Evolutionary conservation across 2,113 vertebrate species (phyloP).

Genomic region (Dicerorhinus sumatrensis): DNA sequence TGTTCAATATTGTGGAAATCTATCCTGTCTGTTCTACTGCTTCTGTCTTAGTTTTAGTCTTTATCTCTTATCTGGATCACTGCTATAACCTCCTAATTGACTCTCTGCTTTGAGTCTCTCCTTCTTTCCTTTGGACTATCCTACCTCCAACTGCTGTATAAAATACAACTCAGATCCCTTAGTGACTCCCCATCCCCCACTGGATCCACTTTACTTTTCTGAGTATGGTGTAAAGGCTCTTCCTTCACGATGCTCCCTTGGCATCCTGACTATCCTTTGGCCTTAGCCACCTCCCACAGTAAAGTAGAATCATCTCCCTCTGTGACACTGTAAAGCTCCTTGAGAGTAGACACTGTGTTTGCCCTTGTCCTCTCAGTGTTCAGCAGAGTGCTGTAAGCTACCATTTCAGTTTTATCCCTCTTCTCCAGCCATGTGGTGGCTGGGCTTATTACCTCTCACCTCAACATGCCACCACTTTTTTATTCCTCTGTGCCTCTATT

Average conservation of each 20-base stretch:
- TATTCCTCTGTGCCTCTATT: background rate
- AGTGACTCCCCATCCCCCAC: background rate
- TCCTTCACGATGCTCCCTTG: background rate
- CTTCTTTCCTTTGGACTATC: background rate
- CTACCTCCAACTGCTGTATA: background rate
- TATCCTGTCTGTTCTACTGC: background rate
- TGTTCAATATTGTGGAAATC: background rate
- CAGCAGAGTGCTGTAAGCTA: background rate
- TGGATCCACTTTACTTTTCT: slow-evolving; percentile 10
- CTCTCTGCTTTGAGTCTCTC: background rate
- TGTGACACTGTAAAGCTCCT: background rate
- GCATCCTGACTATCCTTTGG: background rate
- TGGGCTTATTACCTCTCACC: slow-evolving; percentile 5
- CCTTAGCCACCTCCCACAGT: background rate
- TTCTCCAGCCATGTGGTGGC: background rate
- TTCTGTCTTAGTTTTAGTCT: slow-evolving; percentile 45
- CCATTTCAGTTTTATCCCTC: background rate
- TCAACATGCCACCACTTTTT: background rate
- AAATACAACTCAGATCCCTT: slow-evolving; percentile 24
- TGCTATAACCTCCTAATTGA: background rate
- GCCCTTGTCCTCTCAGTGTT: background rate
- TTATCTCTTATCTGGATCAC: slow-evolving; percentile 29
- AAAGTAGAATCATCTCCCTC: background rate
- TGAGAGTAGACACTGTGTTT: background rate
- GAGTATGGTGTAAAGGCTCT: background rate